A percentile compares a stretch with the other conserved stretches of the same genome.
Conservation (phyloP, 1,140 invertebrate genomes). For the Agrilus planipennis region DNA sequence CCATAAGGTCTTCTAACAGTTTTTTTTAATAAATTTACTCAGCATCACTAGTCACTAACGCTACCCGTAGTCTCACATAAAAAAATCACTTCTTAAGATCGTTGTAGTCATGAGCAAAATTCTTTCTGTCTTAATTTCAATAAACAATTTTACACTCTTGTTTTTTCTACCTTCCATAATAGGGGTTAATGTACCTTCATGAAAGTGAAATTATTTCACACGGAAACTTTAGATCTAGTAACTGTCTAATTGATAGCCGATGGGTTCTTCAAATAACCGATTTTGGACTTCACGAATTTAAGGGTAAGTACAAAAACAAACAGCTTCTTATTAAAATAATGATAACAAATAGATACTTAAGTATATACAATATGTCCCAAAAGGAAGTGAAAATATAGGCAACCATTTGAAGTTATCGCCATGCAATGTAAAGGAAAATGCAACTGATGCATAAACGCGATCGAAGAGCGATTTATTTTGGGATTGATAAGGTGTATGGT, state of each 20-base stretch:
- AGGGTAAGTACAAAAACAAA: slow-evolving; percentile 38
- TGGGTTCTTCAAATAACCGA: slow-evolving; percentile 72
- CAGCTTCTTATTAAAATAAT: not conserved
- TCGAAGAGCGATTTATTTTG: no score
- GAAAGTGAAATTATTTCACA: slow-evolving; percentile 62
- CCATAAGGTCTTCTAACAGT: no score
- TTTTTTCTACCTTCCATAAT: no score
- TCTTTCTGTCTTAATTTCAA: no score
- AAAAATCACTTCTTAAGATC: no score
- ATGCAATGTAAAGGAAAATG: not conserved
- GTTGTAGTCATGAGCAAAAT: no score
- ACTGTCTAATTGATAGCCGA: slow-evolving; percentile 65
- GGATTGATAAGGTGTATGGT: no score
- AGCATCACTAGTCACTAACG: no score
- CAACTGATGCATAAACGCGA: no score
- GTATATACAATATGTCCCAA: not conserved
- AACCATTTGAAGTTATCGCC: not conserved
- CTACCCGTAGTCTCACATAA: no score
- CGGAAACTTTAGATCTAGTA: slow-evolving; percentile 63
- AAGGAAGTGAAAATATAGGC: not conserved
- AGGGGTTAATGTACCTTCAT: slow-evolving; percentile 67
- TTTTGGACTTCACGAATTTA: slow-evolving; percentile 66
- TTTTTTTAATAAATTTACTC: not conserved
- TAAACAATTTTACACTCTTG: no score
- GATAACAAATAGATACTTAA: not conserved